These are phyloP conservation scores for Cardiocondyla obscurior DNA, from an alignment of 1,140 invertebrate genomes.

Conservation along the genomic window DNA sequence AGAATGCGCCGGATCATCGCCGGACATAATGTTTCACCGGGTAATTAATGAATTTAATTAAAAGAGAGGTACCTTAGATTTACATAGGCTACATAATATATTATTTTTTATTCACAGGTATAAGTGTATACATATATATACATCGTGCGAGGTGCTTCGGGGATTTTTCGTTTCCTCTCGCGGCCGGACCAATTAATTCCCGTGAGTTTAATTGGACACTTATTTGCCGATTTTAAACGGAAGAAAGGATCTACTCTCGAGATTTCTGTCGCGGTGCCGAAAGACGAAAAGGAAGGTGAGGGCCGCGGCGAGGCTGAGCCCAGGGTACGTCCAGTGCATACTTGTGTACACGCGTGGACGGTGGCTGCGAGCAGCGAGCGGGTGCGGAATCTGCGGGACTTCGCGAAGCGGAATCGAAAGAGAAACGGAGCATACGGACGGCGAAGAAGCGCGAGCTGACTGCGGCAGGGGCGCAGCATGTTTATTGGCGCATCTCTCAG, in stretches of 20 bases:
- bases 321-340: constrained; percentile 53
- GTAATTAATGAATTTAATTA: too few species aligned
- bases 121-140: too few species aligned
- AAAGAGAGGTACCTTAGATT: too few species aligned
- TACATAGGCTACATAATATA: too few species aligned
- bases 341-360: neutral
- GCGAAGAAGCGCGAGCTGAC: constrained; percentile 71
- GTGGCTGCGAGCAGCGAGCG: constrained; percentile 38
- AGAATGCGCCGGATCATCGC: constrained; percentile 42
- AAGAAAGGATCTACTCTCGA: neutral
- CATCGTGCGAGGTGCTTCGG: neutral
- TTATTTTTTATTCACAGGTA: too few species aligned
- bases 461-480: constrained; percentile 76
- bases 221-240: neutral
- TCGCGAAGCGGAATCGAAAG: constrained; percentile 72
- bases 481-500: constrained; percentile 84
- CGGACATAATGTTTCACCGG: too few species aligned
- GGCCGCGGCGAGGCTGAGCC: too few species aligned
- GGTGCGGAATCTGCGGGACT: constrained; percentile 11
- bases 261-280: neutral
- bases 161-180: neutral
- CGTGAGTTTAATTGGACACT: neutral
- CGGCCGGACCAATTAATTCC: neutral
- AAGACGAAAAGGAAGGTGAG: neutral
- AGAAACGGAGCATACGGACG: constrained; percentile 74